A percentile compares a stretch with the other conserved stretches of the same genome.
Evolutionary conservation across 2,113 vertebrate species (phyloP).

Genomic region (Prunella fulvescens): DNA sequence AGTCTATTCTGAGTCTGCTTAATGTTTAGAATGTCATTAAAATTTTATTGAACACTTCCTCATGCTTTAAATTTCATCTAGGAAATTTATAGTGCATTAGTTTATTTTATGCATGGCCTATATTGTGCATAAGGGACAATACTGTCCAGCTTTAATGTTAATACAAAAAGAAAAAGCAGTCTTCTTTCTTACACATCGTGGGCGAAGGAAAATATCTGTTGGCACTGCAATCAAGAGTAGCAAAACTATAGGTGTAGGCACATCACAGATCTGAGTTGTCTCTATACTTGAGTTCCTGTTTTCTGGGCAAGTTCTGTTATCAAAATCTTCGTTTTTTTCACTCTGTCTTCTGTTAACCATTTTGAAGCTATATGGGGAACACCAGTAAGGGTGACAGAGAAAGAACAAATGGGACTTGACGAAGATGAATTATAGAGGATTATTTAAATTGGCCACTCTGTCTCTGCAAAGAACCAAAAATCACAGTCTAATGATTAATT

Average conservation of each 20-base stretch:
- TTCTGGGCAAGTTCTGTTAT: neutral
- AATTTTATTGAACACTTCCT: slow-evolving; percentile 25
- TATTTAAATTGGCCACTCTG: neutral
- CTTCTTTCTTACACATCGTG: neutral
- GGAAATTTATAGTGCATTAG: slow-evolving; percentile 24
- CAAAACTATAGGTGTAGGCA: neutral
- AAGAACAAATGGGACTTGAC: neutral
- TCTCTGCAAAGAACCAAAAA: neutral
- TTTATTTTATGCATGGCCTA: slow-evolving; percentile 37
- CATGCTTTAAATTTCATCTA: slow-evolving; percentile 15
- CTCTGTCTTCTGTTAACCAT: neutral
- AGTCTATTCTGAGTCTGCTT: neutral
- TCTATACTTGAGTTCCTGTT: neutral
- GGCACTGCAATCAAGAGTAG: neutral
- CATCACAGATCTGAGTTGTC: neutral
- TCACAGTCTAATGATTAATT: neutral
- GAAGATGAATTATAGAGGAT: neutral
- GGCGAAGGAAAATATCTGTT: neutral
- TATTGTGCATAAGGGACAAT: neutral
- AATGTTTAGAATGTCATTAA: slow-evolving; percentile 33
- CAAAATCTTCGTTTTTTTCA: neutral
- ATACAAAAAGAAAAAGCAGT: neutral
- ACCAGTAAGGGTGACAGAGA: neutral
- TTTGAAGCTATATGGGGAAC: neutral
- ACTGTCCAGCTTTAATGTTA: neutral